These are phyloP conservation scores for Buphagus erythrorhynchus DNA, from an alignment of 2,797 vertebrate species.

Conservation along the genomic window DNA sequence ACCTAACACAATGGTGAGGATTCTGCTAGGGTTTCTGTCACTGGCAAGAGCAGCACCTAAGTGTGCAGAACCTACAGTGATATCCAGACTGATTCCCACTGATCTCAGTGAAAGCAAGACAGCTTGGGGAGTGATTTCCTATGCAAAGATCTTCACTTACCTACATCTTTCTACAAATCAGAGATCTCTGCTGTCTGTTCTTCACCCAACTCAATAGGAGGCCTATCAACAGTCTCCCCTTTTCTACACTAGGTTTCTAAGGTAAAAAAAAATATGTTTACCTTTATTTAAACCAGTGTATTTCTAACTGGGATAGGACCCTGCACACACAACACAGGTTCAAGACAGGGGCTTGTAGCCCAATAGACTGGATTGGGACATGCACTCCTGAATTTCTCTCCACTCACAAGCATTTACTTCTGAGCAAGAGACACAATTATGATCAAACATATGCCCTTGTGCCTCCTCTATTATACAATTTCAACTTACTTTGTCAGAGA, in stretches of 20 bases:
- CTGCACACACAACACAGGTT: neutral
- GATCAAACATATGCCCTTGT: neutral
- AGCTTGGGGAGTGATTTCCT: neutral
- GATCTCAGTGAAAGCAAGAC: neutral
- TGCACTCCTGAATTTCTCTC: neutral
- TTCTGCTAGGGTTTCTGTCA: neutral
- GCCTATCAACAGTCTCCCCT: neutral
- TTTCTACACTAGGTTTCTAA: neutral
- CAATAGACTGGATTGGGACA: rapidly evolving
- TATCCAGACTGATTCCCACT: neutral
- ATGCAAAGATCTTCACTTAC: neutral
- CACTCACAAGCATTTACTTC: neutral
- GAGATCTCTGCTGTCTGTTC: neutral
- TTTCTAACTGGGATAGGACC: neutral
- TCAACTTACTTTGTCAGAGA: neutral
- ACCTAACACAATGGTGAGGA: rapidly evolving
- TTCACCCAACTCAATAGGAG: neutral
- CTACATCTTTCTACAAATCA: neutral
- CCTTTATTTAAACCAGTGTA: neutral
- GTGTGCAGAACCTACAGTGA: neutral
- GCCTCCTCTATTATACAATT: neutral
- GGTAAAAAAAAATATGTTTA: neutral
- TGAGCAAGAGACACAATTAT: neutral
- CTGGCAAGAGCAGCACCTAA: neutral
- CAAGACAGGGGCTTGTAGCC: neutral